Conservation (phyloP, 2,888 invertebrate species). For the Macaria liturata region DNA sequence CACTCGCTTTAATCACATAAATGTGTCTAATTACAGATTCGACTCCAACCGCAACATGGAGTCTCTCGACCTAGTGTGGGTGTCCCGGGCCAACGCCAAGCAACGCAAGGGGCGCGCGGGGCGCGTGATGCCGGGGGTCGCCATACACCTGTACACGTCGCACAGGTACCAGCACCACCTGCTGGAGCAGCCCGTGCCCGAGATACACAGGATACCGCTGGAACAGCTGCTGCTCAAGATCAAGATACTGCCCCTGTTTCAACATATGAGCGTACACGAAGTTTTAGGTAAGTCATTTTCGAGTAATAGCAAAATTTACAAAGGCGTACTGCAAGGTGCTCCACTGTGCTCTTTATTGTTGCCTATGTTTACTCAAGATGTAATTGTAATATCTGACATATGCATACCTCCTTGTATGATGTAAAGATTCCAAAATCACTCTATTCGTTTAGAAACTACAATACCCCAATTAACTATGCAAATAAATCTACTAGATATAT, state of each 20-base stretch:
- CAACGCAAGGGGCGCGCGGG: conserved; percentile 96
- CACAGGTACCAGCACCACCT: conserved; percentile 87
- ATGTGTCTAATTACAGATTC: conserved; percentile 71
- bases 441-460: too few relatives aligned
- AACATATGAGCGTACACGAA: conserved; percentile 74
- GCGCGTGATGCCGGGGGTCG: conserved; percentile 93
- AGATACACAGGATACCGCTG: conserved; percentile 94
- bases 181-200: conserved; percentile 91
- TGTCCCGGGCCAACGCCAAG: conserved; percentile 94
- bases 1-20: too few relatives aligned
- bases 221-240: conserved; percentile 91
- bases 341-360: too few relatives aligned
- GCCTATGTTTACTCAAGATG: too few relatives aligned
- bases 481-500: too few relatives aligned
- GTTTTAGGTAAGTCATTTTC: conserved; percentile 82
- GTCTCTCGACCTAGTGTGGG: conserved; percentile 94
- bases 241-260: conserved; percentile 85
- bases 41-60: conserved; percentile 94
- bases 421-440: too few relatives aligned
- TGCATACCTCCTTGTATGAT: too few relatives aligned
- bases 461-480: too few relatives aligned
- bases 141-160: conserved; percentile 93
- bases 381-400: too few relatives aligned
- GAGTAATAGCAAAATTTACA: too few relatives aligned
- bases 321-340: too few relatives aligned